Percentiles rank a stretch among this genome's conserved stretches.
These are phyloP conservation scores for Chouioia cunea DNA, from an alignment of 2,888 invertebrate species.

Conservation along the genomic window DNA sequence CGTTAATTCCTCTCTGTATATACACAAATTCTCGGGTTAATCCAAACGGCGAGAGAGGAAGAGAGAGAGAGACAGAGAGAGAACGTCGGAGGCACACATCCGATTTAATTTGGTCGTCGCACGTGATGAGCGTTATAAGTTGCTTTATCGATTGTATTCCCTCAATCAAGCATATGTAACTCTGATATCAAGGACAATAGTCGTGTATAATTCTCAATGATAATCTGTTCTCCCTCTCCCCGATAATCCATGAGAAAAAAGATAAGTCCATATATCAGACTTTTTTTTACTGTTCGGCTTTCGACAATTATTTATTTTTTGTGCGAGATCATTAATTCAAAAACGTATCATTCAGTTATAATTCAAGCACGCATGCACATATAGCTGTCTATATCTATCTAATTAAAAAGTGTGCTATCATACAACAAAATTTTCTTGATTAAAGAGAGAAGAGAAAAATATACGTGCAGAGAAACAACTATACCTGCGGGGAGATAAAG, in stretches of 20 bases:
- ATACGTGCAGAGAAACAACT: constrained; percentile 36
- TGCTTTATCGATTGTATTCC: neutral
- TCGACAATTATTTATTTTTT: no score
- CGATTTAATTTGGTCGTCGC: neutral
- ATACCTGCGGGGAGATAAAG: constrained; percentile 23
- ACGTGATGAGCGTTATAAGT: neutral
- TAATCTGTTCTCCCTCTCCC: no score
- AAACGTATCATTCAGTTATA: no score
- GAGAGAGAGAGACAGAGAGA: neutral
- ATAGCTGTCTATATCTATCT: no score
- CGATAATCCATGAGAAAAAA: no score
- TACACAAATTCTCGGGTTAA: constrained; percentile 14
- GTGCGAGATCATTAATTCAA: no score
- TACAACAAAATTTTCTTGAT: constrained; percentile 2
- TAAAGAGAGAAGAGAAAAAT: constrained; percentile 23
- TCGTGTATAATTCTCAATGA: no score
- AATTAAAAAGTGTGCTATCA: neutral
- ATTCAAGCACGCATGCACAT: no score
- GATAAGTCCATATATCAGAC: no score
- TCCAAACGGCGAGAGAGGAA: neutral
- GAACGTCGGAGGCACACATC: neutral
- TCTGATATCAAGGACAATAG: no score
- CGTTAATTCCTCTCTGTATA: constrained; percentile 29
- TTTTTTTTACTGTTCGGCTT: no score
- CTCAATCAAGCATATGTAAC: neutral